phyloP scores from a whole-genome alignment of 2,797 vertebrate species.

The Sylvilagus floridanus region DNA sequence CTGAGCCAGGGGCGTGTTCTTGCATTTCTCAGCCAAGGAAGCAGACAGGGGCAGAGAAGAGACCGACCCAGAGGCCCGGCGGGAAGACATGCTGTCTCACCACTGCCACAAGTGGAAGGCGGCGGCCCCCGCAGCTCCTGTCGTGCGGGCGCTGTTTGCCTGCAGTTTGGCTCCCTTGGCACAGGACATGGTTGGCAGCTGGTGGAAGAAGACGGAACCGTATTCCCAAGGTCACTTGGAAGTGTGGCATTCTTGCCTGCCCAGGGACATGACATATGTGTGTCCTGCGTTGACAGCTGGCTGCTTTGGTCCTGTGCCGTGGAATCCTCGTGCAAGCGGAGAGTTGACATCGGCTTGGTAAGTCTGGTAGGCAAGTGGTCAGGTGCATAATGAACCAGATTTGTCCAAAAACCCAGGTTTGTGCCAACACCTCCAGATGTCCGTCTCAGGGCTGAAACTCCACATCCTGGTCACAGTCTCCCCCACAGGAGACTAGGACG shows the following conservation, averaged over 20 bases:
- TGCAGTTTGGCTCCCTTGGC: not conserved
- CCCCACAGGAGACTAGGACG: not conserved
- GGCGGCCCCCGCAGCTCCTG: not conserved
- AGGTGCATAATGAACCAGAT: not conserved
- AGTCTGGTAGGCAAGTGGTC: constrained; percentile 1
- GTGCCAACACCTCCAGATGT: not conserved
- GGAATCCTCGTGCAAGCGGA: not conserved
- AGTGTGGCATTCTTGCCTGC: not conserved
- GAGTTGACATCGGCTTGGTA: not conserved
- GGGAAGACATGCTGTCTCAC: rapidly evolving
- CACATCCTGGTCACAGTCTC: not conserved
- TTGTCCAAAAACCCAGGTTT: constrained; percentile 30
- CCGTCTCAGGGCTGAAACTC: not conserved
- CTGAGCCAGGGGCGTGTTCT: not conserved
- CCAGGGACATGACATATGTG: not conserved
- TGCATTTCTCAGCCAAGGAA: not conserved
- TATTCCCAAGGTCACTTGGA: constrained; percentile 15
- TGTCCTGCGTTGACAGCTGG: constrained; percentile 5
- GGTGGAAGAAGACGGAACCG: not conserved
- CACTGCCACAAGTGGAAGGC: too few relatives aligned
- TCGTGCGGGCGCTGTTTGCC: not conserved
- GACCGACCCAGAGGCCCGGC: not conserved
- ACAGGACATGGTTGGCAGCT: not conserved
- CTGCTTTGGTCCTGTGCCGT: not conserved
- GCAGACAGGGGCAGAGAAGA: not conserved